Evolutionary conservation across 2,888 invertebrate species (phyloP).

Genomic region (Toxonevra muliebris): DNA sequence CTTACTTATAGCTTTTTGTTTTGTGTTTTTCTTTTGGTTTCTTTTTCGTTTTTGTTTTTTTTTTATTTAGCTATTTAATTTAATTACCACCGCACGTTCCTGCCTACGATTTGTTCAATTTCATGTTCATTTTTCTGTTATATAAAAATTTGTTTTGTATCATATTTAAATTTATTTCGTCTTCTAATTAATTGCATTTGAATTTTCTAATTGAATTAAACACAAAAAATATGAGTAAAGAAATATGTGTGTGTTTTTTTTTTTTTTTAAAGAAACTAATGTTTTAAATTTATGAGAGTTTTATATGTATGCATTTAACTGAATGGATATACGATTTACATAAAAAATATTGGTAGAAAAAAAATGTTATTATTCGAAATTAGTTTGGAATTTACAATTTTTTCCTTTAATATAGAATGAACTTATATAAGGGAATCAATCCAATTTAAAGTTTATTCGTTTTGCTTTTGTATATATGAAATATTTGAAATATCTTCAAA

Average conservation of each 20-base stretch:
- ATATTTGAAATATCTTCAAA: no score
- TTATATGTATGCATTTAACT: slow-evolving; percentile 12
- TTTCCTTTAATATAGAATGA: no score
- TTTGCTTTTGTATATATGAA: no score
- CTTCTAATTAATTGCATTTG: slow-evolving; percentile 40
- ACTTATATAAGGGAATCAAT: no score
- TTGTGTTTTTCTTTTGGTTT: slow-evolving; percentile 25
- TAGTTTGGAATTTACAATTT: no score
- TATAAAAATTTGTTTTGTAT: no score
- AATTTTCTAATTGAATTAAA: neutral
- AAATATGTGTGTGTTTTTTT: neutral
- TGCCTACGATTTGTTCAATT: slow-evolving; percentile 64
- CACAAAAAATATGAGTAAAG: neutral
- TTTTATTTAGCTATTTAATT: slow-evolving; percentile 29
- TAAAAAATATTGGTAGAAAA: no score
- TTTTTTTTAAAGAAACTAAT: neutral
- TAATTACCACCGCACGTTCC: slow-evolving; percentile 63
- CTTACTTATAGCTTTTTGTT: slow-evolving; percentile 25
- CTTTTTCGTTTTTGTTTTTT: slow-evolving; percentile 29
- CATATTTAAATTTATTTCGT: slow-evolving; percentile 22
- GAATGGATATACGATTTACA: no score
- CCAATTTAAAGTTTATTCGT: no score
- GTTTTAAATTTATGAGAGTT: neutral
- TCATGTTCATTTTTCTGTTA: slow-evolving; percentile 45
- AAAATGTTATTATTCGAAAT: no score